phyloP scores from a whole-genome alignment of 2,888 invertebrate genomes.

The Gisinianus flammeolus region DNA sequence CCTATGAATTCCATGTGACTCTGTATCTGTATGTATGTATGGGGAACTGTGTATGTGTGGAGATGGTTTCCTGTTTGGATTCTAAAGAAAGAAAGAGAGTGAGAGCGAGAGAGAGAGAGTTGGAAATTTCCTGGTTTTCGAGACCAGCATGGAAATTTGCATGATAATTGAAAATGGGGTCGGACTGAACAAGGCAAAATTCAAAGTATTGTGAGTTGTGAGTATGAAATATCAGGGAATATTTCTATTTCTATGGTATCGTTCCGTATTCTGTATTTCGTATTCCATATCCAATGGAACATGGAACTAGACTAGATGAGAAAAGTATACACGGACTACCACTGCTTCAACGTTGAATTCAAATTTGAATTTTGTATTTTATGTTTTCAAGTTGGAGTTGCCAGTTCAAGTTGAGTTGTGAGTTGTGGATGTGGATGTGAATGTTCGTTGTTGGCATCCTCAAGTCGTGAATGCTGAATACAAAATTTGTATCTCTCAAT shows the following conservation, averaged over 20 bases:
- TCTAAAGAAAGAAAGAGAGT: neutral
- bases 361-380: neutral
- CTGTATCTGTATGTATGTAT: no score
- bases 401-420: neutral
- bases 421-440: neutral
- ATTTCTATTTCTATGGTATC: no score
- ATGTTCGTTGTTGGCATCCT: neutral
- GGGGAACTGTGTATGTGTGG: neutral
- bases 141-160: constrained; percentile 50
- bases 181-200: constrained; percentile 1
- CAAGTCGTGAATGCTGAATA: neutral
- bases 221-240: neutral
- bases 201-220: neutral
- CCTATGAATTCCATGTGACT: no score
- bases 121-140: constrained; percentile 47
- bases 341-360: no score
- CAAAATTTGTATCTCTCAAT: neutral
- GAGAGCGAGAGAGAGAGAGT: neutral
- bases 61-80: constrained; percentile 7
- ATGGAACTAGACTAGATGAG: no score
- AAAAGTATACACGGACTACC: no score
- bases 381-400: neutral
- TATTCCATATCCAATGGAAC: no score
- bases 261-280: no score
- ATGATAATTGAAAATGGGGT: constrained; percentile 57